phyloP scores from a whole-genome alignment of 1,140 invertebrate genomes.

The Eufriesea mexicana region DNA sequence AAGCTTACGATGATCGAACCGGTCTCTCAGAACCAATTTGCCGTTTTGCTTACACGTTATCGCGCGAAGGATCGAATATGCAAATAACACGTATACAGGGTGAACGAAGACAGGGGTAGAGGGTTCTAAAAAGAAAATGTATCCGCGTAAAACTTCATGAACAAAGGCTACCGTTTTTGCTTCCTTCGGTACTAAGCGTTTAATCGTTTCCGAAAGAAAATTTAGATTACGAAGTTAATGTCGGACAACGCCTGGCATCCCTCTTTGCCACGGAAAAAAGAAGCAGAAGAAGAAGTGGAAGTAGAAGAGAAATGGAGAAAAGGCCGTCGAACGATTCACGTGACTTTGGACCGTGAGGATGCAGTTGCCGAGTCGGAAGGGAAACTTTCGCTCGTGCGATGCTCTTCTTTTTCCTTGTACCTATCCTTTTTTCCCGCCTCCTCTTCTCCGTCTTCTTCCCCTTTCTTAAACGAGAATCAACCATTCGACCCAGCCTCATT shows the following conservation, averaged over 20 bases:
- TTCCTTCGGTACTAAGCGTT: constrained; percentile 3
- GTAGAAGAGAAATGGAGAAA: background rate
- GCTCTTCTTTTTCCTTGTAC: constrained; percentile 31
- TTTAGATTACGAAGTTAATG: constrained; percentile 63
- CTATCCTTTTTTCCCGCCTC: background rate
- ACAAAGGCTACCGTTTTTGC: background rate
- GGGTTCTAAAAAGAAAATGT: background rate
- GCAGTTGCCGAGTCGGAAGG: constrained; percentile 44
- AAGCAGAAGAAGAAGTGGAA: too few species aligned
- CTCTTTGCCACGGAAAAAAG: constrained; percentile 7
- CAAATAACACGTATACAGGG: background rate
- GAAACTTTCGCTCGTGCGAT: constrained; percentile 56
- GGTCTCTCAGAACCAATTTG: background rate
- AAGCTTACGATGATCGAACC: constrained; percentile 21
- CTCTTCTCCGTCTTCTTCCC: background rate
- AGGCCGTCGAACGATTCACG: constrained; percentile 41
- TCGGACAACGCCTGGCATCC: constrained; percentile 25
- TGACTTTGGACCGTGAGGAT: constrained; percentile 53
- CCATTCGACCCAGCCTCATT: constrained; percentile 48
- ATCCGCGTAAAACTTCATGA: too few species aligned
- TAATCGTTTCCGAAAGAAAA: constrained; percentile 46
- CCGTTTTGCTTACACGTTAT: background rate
- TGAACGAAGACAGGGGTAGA: background rate
- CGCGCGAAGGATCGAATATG: background rate
- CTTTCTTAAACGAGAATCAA: constrained; percentile 38